phyloP scores from a whole-genome alignment of 2,113 vertebrate genomes.

The Odontesthes bonariensis region DNA sequence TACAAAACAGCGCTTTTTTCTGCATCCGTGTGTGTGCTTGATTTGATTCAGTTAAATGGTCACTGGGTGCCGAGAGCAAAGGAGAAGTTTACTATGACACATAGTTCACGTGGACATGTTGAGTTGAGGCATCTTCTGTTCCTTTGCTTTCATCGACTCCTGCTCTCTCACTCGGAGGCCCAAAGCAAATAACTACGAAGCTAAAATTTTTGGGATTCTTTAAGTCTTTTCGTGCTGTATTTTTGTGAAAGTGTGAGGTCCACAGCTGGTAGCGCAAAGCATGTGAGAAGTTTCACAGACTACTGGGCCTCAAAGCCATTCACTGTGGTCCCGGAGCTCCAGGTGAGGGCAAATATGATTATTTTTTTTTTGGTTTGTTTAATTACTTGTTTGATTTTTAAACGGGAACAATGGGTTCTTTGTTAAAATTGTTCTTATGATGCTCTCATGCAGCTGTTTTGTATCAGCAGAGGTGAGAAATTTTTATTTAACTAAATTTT shows the following conservation, averaged over 20 bases:
- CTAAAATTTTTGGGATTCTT: slow-evolving; percentile 25
- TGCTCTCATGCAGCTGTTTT: too few relatives aligned
- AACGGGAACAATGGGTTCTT: not conserved
- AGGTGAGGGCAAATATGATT: not conserved
- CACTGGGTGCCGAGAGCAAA: slow-evolving; percentile 28
- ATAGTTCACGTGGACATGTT: slow-evolving; percentile 53
- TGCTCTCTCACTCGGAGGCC: slow-evolving; percentile 21
- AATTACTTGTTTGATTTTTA: not conserved
- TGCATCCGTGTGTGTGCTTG: slow-evolving; percentile 15
- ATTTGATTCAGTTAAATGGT: slow-evolving; percentile 56
- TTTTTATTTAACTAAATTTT: too few relatives aligned
- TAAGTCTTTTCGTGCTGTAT: not conserved
- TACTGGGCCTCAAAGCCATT: not conserved
- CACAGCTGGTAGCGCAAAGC: slow-evolving; percentile 4
- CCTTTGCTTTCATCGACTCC: slow-evolving; percentile 43
- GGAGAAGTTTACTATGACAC: slow-evolving; percentile 58
- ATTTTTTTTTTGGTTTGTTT: too few relatives aligned
- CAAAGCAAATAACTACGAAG: slow-evolving; percentile 43
- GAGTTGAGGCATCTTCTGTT: slow-evolving; percentile 49
- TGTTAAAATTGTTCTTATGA: not conserved
- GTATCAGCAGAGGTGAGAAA: too few relatives aligned
- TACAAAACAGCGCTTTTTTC: slow-evolving; percentile 13
- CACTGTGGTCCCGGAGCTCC: not conserved
- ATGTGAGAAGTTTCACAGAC: not conserved
- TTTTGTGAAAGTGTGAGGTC: slow-evolving; percentile 23